These are phyloP conservation scores for Emys orbicularis DNA, from an alignment of 2,797 vertebrate species.

Conservation along the genomic window DNA sequence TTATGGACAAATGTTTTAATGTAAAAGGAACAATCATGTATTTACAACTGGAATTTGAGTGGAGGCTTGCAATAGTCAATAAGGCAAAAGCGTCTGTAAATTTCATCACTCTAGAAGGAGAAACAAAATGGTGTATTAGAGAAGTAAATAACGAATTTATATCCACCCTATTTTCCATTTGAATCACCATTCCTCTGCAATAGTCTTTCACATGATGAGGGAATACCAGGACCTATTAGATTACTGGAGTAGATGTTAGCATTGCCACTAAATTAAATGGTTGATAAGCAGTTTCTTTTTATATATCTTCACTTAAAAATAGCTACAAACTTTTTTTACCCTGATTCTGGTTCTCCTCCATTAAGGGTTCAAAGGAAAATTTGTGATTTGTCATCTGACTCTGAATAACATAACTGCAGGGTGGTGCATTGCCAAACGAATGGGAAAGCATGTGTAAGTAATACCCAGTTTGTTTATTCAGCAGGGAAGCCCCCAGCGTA, in stretches of 20 bases:
- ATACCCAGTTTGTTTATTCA: not conserved
- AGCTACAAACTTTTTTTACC: not conserved
- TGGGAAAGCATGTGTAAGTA: not conserved
- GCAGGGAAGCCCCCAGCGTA: not conserved
- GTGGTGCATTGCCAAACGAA: not conserved
- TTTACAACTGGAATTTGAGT: not conserved
- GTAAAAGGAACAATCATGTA: not conserved
- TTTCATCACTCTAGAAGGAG: not conserved
- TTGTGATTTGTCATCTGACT: not conserved
- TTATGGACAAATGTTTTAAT: not conserved
- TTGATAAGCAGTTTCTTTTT: not conserved
- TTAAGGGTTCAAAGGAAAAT: not conserved
- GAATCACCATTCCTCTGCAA: not conserved
- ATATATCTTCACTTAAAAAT: not conserved
- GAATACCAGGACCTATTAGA: not conserved
- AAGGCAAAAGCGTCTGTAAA: not conserved
- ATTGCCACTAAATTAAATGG: not conserved
- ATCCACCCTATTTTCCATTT: not conserved
- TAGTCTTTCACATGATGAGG: not conserved
- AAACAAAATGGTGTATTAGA: not conserved
- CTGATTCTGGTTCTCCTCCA: not conserved
- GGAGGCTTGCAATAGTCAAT: not conserved
- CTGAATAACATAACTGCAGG: accelerated
- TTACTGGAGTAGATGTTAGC: not conserved
- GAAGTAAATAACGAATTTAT: not conserved